Base-by-base conservation (phyloP, 2,113 vertebrate species). In the Peromyscus polionotus region DNA sequence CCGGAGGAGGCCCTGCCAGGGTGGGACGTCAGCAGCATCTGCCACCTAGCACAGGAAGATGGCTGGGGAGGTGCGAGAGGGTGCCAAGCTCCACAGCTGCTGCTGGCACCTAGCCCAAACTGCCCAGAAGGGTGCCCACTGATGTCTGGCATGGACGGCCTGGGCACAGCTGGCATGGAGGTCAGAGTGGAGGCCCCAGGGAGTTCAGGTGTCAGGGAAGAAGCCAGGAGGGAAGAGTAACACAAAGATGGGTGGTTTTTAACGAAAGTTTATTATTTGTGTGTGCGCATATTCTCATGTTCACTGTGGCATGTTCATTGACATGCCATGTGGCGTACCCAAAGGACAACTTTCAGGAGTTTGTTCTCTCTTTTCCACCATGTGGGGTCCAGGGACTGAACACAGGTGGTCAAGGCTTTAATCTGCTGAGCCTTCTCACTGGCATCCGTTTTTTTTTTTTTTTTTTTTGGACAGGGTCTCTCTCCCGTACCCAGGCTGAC, bases 11-110 rank as follows among this genome's bases (percentile, higher is more conserved):
- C 7, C 72, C 77, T 72, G 63, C 85, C 68, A 16, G 28, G 51
- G 65, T 89, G 90, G 90, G 88, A 76, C 76, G 26, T 63, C 67
- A 28, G 77, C n/a, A 95, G 90, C 95, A 94, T 76, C 95, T 91
- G 91, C 84, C 88, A 80, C 59, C 91, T 90, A 88, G 67, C 86
- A 81, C 95, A 85, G 96, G 70, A 96, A 97, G 83, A 57, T 8
- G 3, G 94, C 86, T 79, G n/a, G 59, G 89, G 68, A 88, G 84
- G 87, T 39, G 63, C 77, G 72, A n/a, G 85, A 65, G 61, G 92
- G 94, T 93, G 96, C 97, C 97, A 96, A 96, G 83, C 96, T 94
- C 87, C 94, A 91, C 97, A 97, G 96, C 97, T 97, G 96, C 87
- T 90, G 28, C 75, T 97, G 97, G 97, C 94, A 93, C 68, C 77